phyloP scores from a whole-genome alignment of 2,797 vertebrate species.

The Mallotus villosus region DNA sequence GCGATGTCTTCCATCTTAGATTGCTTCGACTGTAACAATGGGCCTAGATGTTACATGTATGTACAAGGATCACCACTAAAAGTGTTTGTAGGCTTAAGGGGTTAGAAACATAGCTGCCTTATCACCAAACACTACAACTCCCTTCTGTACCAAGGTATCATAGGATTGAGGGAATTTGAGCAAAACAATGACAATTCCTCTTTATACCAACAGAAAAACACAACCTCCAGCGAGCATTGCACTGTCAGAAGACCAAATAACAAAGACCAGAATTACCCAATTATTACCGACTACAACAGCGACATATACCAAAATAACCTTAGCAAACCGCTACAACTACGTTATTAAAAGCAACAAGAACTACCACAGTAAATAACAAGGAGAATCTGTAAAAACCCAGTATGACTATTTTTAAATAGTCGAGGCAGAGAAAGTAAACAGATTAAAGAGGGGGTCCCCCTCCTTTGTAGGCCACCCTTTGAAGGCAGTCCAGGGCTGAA shows the following conservation, averaged over 20 bases:
- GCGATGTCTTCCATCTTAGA: neutral
- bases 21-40: constrained; percentile 9
- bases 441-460: neutral
- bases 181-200: constrained; percentile 13
- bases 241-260: constrained; percentile 36
- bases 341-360: constrained; percentile 34
- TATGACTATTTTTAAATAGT: constrained; percentile 61
- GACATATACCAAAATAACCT: constrained; percentile 13
- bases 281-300: constrained; percentile 28
- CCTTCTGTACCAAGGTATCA: constrained; percentile 45
- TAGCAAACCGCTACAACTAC: constrained; percentile 23
- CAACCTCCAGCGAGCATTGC: constrained; percentile 36
- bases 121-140: constrained; percentile 51
- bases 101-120: constrained; percentile 74
- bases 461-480: neutral
- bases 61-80: neutral
- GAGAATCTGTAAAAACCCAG: constrained; percentile 43
- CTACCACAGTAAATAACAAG: constrained; percentile 22
- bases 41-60: neutral
- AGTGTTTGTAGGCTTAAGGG: constrained; percentile 8
- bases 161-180: constrained; percentile 22
- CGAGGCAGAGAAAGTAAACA: constrained; percentile 50
- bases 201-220: constrained; percentile 28
- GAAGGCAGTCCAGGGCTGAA: neutral
- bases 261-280: constrained; percentile 32